phyloP scores from a whole-genome alignment of 1,140 invertebrate genomes.

The Drosophila tsacasi region DNA sequence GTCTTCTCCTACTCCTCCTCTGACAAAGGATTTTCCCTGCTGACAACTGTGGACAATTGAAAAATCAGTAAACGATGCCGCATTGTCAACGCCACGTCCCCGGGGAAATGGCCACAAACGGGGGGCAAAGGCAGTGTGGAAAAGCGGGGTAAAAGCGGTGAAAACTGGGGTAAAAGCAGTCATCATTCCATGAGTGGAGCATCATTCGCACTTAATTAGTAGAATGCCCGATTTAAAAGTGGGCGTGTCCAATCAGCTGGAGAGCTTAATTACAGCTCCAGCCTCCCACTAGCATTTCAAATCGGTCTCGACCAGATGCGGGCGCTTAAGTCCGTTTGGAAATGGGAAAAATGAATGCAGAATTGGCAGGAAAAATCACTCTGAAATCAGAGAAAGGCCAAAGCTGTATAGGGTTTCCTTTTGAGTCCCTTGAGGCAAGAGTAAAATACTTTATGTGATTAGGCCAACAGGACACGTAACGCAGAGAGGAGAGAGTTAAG shows the following conservation, averaged over 20 bases:
- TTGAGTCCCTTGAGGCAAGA: conserved; percentile 2
- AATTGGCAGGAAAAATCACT: conserved; percentile 36
- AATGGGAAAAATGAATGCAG: conserved; percentile 33
- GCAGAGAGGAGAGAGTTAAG: not conserved
- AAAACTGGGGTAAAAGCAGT: conserved; percentile 4
- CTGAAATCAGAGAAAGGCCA: conserved; percentile 2
- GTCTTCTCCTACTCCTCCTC: not conserved
- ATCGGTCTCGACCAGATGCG: conserved; percentile 29
- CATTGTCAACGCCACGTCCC: conserved; percentile 39
- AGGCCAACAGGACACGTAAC: conserved; percentile 6
- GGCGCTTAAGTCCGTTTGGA: conserved; percentile 18
- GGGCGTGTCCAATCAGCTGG: conserved; percentile 49
- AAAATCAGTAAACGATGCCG: conserved; percentile 58
- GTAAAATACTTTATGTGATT: conserved; percentile 33
- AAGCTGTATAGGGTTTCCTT: conserved; percentile 35
- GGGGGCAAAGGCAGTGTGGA: not conserved
- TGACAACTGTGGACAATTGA: conserved; percentile 48
- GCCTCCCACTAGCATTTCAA: conserved; percentile 25
- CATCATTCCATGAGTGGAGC: conserved; percentile 36
- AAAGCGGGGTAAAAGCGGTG: conserved; percentile 7
- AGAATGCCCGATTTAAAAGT: conserved; percentile 47
- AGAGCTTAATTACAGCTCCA: conserved; percentile 41
- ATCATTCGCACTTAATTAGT: conserved; percentile 56
- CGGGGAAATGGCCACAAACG: not conserved
- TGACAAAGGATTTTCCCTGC: conserved; percentile 26